Evolutionary conservation across 2,113 vertebrate species (phyloP).

Genomic region (Pteruthius melanotis): DNA sequence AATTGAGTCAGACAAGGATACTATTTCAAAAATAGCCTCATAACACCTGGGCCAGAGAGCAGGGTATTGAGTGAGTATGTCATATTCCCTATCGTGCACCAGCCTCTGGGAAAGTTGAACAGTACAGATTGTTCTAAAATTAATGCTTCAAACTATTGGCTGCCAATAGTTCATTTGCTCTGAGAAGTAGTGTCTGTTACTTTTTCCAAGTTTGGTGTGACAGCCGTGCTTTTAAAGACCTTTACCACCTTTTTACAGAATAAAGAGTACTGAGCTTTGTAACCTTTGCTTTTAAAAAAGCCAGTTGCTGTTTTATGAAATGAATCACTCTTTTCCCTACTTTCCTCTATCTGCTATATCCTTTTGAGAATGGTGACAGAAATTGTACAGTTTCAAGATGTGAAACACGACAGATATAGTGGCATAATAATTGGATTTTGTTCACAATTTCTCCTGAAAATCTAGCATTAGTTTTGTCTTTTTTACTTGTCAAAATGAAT

Average conservation of each 20-base stretch:
- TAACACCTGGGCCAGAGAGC: not conserved
- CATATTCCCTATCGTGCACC: not conserved
- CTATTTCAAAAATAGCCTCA: not conserved
- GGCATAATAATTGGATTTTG: not conserved
- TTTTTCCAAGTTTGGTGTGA: not conserved
- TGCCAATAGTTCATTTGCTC: not conserved
- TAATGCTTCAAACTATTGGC: not conserved
- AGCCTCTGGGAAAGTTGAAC: not conserved
- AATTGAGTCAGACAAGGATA: not conserved
- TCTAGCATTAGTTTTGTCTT: not conserved
- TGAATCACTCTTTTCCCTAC: not conserved
- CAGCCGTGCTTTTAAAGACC: not conserved
- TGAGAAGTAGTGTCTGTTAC: not conserved
- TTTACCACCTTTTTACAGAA: not conserved
- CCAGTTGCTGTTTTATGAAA: not conserved
- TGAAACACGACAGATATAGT: not conserved
- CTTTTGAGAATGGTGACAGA: not conserved
- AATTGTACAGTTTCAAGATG: not conserved
- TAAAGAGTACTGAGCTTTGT: not conserved
- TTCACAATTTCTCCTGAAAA: not conserved
- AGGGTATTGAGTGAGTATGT: not conserved
- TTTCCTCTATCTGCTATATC: not conserved
- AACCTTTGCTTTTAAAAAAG: slow-evolving; percentile 8
- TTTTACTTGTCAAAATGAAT: not conserved
- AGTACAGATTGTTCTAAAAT: not conserved